phyloP scores from a whole-genome alignment of 2,888 invertebrate species.

The Stenoptilia bipunctidactyla region DNA sequence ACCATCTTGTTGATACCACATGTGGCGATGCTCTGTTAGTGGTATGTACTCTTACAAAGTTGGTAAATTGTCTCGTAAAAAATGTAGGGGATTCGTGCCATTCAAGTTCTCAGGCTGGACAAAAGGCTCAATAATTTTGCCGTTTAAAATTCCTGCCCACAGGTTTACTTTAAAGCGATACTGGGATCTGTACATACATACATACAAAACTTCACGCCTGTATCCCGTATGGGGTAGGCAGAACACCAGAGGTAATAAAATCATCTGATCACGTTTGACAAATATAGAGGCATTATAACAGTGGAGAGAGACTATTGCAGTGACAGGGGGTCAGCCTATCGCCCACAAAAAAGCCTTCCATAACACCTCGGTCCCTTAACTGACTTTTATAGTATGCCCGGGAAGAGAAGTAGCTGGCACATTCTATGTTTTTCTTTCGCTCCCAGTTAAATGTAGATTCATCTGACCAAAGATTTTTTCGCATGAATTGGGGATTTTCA shows the following conservation, averaged over 20 bases:
- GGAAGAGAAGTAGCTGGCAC: too few species aligned
- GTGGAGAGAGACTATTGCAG: too few species aligned
- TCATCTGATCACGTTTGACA: too few species aligned
- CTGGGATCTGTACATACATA: conserved; percentile 16
- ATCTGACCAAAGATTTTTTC: conserved; percentile 8
- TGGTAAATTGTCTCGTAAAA: conserved; percentile 6
- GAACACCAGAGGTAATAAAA: too few species aligned
- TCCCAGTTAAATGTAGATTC: conserved; percentile 4
- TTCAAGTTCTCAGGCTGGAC: conserved; percentile 10
- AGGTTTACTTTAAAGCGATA: conserved; percentile 18
- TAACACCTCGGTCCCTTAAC: too few species aligned
- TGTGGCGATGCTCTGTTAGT: conserved; percentile 3
- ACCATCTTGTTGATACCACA: conserved; percentile 14
- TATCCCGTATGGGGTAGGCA: too few species aligned
- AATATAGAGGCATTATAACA: too few species aligned
- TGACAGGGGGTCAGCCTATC: too few species aligned
- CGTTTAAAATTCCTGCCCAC: conserved; percentile 17
- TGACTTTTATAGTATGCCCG: too few species aligned
- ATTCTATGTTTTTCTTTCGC: too few species aligned
- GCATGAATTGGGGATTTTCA: conserved; percentile 11
- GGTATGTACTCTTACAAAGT: not conserved
- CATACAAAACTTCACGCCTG: too few species aligned
- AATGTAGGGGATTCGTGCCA: conserved; percentile 7
- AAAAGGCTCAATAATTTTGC: conserved; percentile 11
- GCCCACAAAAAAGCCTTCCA: too few species aligned